Conservation (phyloP, 2,888 invertebrate species). For the Ecdyonurus torrentis region DNA sequence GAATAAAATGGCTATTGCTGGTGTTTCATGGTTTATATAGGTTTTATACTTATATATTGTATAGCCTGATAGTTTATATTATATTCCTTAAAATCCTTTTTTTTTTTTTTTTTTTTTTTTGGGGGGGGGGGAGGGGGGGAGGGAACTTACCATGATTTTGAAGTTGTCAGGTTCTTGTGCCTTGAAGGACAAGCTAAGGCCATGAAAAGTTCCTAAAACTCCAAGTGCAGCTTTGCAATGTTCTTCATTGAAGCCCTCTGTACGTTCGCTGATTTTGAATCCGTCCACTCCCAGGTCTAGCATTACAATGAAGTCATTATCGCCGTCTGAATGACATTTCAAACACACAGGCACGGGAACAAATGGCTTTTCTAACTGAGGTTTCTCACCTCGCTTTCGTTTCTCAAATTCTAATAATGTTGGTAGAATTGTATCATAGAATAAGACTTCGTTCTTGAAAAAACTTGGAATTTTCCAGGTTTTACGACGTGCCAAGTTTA, state of each 20-base stretch:
- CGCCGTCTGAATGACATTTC: not conserved
- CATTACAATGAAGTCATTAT: constrained; percentile 3
- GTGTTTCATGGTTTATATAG: no score
- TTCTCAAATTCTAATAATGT: constrained; percentile 19
- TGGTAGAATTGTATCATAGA: constrained; percentile 32
- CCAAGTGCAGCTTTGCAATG: constrained; percentile 2
- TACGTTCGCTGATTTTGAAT: not conserved
- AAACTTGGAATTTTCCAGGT: constrained; percentile 48
- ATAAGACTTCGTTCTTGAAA: constrained; percentile 50
- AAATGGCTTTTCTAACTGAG: not conserved
- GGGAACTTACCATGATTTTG: not conserved
- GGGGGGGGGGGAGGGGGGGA: no score
- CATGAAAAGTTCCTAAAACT: not conserved
- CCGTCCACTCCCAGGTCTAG: constrained; percentile 2
- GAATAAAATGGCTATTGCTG: no score
- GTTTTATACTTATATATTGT: no score
- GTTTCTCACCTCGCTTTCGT: not conserved
- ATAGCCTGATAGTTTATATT: no score
- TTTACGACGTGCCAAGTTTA: constrained; percentile 39
- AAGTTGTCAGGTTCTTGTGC: constrained; percentile 1
- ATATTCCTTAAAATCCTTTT: no score
- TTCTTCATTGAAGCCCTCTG: not conserved
- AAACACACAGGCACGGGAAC: not conserved
- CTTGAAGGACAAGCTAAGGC: not conserved
- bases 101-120: no score